Evolutionary conservation across 2,888 invertebrate genomes (phyloP).

Genomic region (Drosophila aldrichi): DNA sequence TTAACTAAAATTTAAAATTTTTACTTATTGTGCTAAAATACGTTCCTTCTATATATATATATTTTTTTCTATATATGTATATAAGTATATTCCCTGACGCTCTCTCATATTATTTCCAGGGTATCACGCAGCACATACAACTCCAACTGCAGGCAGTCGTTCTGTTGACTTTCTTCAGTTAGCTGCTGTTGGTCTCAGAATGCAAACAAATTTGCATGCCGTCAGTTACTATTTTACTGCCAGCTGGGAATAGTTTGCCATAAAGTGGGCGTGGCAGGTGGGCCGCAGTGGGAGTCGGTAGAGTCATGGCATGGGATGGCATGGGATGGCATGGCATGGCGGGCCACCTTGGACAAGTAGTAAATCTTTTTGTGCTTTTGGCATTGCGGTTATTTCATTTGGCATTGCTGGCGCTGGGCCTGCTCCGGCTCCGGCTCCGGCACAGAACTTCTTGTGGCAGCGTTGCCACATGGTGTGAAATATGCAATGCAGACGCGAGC

Average conservation of each 20-base stretch:
- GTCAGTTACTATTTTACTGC: constrained; percentile 81
- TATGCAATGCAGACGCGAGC: constrained; percentile 56
- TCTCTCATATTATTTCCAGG: constrained; percentile 13
- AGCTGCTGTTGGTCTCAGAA: constrained; percentile 59
- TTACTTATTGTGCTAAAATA: too few relatives aligned
- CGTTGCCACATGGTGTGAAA: constrained; percentile 81
- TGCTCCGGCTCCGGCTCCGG: neutral
- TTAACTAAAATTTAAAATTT: too few relatives aligned
- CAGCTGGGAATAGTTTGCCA: constrained; percentile 64
- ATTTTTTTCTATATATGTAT: too few relatives aligned
- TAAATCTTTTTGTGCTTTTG: constrained; percentile 74
- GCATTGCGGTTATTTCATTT: constrained; percentile 70
- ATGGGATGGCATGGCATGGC: neutral
- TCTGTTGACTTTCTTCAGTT: constrained; percentile 36
- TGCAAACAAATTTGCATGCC: constrained; percentile 81
- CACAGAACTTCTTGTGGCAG: constrained; percentile 50
- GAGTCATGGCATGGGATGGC: neutral
- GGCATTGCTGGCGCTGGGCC: neutral
- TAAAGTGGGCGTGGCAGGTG: constrained; percentile 10
- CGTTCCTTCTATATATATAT: too few relatives aligned
- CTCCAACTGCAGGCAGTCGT: constrained; percentile 4
- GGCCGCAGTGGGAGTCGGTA: constrained; percentile 2
- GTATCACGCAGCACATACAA: constrained; percentile 30
- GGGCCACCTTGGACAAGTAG: constrained; percentile 54
- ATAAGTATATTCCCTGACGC: too few relatives aligned